Evolutionary conservation across 2,113 vertebrate species (phyloP).

Genomic region (Eclectus roratus): DNA sequence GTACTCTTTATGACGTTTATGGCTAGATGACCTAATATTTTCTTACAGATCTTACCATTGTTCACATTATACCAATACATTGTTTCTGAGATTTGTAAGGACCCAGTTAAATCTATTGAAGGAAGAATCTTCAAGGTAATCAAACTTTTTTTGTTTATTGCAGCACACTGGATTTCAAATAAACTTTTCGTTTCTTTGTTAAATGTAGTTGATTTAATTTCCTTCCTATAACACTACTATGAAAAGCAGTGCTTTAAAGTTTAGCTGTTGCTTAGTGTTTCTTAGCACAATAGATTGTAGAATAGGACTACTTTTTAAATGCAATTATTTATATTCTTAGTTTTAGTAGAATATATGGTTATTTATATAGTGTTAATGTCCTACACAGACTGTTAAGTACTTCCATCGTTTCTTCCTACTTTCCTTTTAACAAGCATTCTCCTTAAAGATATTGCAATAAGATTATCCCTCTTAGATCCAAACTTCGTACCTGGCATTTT

Average conservation of each 20-base stretch:
- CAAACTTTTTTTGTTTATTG: background rate
- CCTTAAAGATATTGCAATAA: background rate
- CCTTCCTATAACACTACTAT: background rate
- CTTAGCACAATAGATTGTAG: background rate
- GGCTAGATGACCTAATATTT: background rate
- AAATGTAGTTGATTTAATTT: background rate
- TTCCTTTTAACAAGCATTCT: background rate
- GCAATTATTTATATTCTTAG: background rate
- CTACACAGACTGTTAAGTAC: background rate
- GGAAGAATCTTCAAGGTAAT: slow-evolving; percentile 91
- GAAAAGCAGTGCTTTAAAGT: background rate
- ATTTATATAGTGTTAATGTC: background rate
- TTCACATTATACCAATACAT: slow-evolving; percentile 86
- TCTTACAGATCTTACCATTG: slow-evolving; percentile 84
- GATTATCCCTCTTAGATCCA: background rate
- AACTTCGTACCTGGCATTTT: background rate
- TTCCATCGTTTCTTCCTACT: background rate
- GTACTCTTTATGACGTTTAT: background rate
- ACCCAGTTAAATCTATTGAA: slow-evolving; percentile 78
- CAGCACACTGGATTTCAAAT: background rate
- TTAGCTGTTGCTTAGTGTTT: background rate
- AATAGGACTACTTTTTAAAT: background rate
- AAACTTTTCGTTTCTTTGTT: background rate
- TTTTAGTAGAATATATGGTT: background rate
- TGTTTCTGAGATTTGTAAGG: slow-evolving; percentile 83